Base-by-base conservation (phyloP, 2,797 vertebrate genomes). In the Leptatherina wallacei region DNA sequence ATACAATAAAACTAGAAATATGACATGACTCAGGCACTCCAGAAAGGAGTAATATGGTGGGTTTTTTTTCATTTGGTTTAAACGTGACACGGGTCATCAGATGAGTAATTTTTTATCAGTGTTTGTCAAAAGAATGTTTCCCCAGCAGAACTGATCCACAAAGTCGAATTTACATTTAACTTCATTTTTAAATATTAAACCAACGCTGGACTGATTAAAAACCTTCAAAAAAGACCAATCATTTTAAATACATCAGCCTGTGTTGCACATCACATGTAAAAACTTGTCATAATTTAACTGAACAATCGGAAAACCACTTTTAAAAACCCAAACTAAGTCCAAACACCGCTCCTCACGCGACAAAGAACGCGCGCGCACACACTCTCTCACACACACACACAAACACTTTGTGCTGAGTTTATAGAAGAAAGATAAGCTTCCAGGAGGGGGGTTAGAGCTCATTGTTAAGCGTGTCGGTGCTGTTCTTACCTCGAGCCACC, bases 401-500 rank as follows among this genome's bases (percentile, higher is more conserved):
- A 1, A 24, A 24, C 49, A 51, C 49, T n/a, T 51, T 51, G 0
- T 12, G 4, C n/a, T 27, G 52, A 54, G 52, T 54, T 54, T 54
- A 27, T 2, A 54, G 12, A 52, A 13, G 22, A 29, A 54, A 54
- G 1, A 29, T 14, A 54, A 16, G 27, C 11, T 2, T 51, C 47
- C n/a, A 12, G 8, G n/a, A 12, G 8, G n/a, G n/a, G 8, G n/a
- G n/a, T n/a, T 10, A 49, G 9, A 20, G 47, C 47, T 49, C n/a
- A 8, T 59, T 32, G 27, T 7, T 64, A 52, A 35, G 32, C 27
- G 35, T 35, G n/a, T 56, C 6, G 13, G 52, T 20, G 24, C 27
- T 0, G 36, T 4, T 49, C 93, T 88, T 85, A 94, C 93, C 94
- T 94, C 93, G 84, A 0, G 85, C 91, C 55, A 74, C 57, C 8